Evolutionary conservation across 2,113 vertebrate species (phyloP).

Genomic region (Nettapus auritus): DNA sequence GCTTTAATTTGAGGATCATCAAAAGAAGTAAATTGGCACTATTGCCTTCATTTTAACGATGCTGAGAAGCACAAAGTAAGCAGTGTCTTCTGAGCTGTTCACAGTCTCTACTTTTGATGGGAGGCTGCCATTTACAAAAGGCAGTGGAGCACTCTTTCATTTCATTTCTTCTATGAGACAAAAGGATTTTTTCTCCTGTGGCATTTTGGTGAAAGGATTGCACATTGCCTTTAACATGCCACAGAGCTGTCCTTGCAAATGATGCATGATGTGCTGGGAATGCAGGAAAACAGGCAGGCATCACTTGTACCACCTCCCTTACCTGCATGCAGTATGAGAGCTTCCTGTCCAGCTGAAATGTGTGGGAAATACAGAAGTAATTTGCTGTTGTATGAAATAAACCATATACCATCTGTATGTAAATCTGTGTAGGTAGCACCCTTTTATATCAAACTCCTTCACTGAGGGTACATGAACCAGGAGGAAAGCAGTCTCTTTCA

Average conservation of each 20-base stretch:
- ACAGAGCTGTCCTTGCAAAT: background rate
- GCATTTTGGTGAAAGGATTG: background rate
- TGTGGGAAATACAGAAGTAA: background rate
- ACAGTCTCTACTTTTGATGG: background rate
- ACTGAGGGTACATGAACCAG: background rate
- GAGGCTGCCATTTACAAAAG: background rate
- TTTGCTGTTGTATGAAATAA: background rate
- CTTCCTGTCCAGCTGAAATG: background rate
- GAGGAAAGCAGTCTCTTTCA: background rate
- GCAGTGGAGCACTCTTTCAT: background rate
- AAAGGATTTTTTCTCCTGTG: background rate
- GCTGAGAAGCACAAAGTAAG: background rate
- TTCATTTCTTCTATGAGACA: background rate
- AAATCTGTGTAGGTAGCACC: background rate
- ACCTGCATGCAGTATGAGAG: background rate
- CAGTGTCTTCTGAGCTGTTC: background rate
- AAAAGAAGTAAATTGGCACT: background rate
- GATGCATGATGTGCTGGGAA: accelerated
- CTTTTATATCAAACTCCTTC: accelerated
- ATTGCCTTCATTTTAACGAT: background rate
- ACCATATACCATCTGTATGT: accelerated
- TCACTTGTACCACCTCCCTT: background rate
- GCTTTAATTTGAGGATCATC: background rate
- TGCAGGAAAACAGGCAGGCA: background rate
- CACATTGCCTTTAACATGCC: background rate